A percentile compares a stretch with the other conserved stretches of the same genome.
Conservation (phyloP, 2,113 vertebrate genomes). For the Brachyhypopomus gauderio region DNA sequence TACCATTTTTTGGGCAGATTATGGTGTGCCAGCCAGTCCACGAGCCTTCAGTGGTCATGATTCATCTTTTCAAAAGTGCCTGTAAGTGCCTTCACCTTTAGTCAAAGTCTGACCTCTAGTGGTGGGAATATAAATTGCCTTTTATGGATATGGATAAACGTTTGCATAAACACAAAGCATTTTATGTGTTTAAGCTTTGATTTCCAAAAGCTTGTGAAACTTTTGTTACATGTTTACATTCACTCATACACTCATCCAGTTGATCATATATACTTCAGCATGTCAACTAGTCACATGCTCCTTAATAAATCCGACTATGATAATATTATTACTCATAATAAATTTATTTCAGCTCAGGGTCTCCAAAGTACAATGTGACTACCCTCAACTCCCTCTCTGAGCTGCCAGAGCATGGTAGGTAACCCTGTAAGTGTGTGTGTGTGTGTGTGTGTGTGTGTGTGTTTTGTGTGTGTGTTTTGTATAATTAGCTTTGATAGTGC, state of each 20-base stretch:
- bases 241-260: neutral
- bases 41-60: slow-evolving; percentile 53
- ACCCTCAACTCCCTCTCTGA: slow-evolving; percentile 62
- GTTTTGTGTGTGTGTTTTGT: neutral
- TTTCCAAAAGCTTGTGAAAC: neutral
- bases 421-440: neutral
- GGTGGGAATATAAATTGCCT: neutral
- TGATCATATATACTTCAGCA: neutral
- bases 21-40: slow-evolving; percentile 43
- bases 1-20: slow-evolving; percentile 43
- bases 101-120: slow-evolving; percentile 23
- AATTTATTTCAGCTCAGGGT: slow-evolving; percentile 62
- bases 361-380: slow-evolving; percentile 58
- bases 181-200: neutral
- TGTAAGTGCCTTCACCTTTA: slow-evolving; percentile 51
- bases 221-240: neutral
- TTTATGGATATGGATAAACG: neutral
- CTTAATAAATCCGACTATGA: neutral
- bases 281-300: neutral
- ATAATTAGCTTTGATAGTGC: too few species aligned
- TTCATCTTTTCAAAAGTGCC: slow-evolving; percentile 57
- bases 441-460: neutral
- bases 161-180: neutral
- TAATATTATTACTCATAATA: neutral
- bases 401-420: slow-evolving; percentile 61